Percentiles rank a stretch among this genome's conserved stretches.
Evolutionary conservation across 2,888 invertebrate species (phyloP).

Genomic region (Trypoxylon attenuatum): DNA sequence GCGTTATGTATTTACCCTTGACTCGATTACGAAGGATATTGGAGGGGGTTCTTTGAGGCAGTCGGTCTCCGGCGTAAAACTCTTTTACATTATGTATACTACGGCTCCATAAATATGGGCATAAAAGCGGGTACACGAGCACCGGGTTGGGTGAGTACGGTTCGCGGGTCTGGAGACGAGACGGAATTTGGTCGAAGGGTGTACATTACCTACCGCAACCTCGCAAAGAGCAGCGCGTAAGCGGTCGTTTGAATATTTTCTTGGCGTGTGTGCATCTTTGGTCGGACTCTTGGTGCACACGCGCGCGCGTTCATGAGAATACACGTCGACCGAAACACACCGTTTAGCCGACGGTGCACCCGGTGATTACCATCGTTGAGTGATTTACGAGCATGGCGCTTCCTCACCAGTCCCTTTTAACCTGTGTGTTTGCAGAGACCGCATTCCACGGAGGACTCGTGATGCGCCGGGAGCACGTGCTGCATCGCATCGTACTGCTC

Average conservation of each 20-base stretch:
- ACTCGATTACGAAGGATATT: background rate
- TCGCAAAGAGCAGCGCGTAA: background rate
- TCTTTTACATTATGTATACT: background rate
- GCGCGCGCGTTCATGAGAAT: background rate
- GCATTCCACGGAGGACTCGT: slow-evolving; percentile 42
- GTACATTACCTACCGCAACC: slow-evolving; percentile 36
- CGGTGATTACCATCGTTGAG: slow-evolving; percentile 49
- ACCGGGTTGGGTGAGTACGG: no score
- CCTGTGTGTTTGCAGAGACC: slow-evolving; percentile 48
- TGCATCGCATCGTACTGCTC: slow-evolving; percentile 33
- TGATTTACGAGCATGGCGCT: slow-evolving; percentile 47
- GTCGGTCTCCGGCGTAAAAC: background rate
- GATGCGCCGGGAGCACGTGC: slow-evolving; percentile 41
- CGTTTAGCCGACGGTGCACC: slow-evolving; percentile 37
- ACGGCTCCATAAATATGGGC: background rate
- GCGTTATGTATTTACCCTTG: background rate
- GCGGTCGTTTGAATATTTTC: slow-evolving; percentile 13
- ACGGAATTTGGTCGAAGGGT: slow-evolving; percentile 7
- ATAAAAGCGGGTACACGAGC: background rate
- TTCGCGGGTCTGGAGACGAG: background rate
- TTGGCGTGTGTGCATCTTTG: slow-evolving; percentile 6
- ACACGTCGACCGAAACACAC: slow-evolving; percentile 4
- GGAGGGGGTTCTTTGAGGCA: background rate
- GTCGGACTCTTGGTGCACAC: background rate
- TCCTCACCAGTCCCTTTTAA: slow-evolving; percentile 38